Percentiles rank a stretch among this genome's conserved stretches.
Evolutionary conservation across 2,113 vertebrate species (phyloP).

Genomic region (Epinephelus moara): DNA sequence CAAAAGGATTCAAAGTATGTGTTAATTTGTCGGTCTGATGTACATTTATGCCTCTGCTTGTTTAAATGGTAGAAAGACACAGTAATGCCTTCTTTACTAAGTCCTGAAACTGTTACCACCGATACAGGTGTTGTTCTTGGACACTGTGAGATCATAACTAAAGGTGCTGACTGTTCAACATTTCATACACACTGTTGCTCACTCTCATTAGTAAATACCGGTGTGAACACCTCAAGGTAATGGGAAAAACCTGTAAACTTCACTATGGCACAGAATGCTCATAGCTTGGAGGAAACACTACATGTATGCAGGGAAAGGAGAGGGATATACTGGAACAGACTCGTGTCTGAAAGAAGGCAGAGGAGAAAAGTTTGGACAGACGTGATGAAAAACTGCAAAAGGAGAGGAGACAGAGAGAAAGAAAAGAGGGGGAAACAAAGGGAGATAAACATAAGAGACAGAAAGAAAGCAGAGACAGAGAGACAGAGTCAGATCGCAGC

Average conservation of each 20-base stretch:
- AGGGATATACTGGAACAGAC: background rate
- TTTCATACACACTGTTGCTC: background rate
- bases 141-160: background rate
- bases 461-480: constrained; percentile 18
- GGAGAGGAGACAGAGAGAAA: background rate
- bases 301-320: background rate
- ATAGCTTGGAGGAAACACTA: background rate
- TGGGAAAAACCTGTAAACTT: background rate
- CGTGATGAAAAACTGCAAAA: too few relatives aligned
- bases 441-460: background rate
- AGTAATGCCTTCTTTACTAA: background rate
- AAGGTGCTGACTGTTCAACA: background rate
- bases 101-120: background rate
- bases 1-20: background rate
- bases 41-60: background rate
- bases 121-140: background rate
- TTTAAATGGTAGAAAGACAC: background rate
- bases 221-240: background rate
- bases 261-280: background rate
- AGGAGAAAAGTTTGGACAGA: background rate
- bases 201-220: background rate
- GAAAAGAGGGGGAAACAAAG: background rate
- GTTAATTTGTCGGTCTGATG: background rate
- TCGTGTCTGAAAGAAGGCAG: background rate
- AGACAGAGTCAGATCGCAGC: background rate